Evolutionary conservation across 2,797 vertebrate genomes (phyloP).

Genomic region (Chrosomus eos): DNA sequence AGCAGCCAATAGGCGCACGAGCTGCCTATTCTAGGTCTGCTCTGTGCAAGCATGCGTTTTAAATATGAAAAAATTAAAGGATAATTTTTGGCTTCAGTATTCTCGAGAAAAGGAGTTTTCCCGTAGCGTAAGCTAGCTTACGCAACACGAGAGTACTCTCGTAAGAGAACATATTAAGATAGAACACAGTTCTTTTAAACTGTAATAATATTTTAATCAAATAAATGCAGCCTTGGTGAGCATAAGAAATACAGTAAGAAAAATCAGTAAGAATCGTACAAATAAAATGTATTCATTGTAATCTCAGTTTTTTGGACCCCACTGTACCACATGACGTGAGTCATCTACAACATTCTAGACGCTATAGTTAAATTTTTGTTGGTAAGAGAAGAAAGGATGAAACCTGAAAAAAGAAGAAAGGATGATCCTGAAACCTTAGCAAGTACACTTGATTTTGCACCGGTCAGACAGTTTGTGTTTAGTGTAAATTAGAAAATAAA

Average conservation of each 20-base stretch:
- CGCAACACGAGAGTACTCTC: too few relatives aligned
- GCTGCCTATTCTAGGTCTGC: too few relatives aligned
- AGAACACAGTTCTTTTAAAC: background rate
- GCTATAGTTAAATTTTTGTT: slow-evolving; percentile 4
- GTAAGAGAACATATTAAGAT: background rate
- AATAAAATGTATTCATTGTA: background rate
- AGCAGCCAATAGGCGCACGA: too few relatives aligned
- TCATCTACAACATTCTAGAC: background rate
- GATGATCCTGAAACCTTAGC: slow-evolving; percentile 23
- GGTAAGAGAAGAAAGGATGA: background rate
- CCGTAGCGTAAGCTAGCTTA: too few relatives aligned
- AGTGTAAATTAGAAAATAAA: slow-evolving; percentile 44
- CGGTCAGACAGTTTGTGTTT: slow-evolving; percentile 36
- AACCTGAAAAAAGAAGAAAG: slow-evolving; percentile 11
- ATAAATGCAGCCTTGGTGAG: background rate
- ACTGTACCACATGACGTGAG: background rate
- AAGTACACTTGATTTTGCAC: slow-evolving; percentile 12
- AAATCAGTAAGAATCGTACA: background rate
- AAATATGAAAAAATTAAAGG: too few relatives aligned
- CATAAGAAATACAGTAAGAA: too few relatives aligned
- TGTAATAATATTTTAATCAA: background rate
- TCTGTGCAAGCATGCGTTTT: too few relatives aligned
- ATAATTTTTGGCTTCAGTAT: too few relatives aligned
- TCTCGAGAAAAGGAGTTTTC: too few relatives aligned
- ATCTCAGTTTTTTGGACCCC: background rate